These are phyloP conservation scores for Tenualosa thibaudeaui DNA, from an alignment of 2,797 vertebrate genomes.

Conservation along the genomic window DNA sequence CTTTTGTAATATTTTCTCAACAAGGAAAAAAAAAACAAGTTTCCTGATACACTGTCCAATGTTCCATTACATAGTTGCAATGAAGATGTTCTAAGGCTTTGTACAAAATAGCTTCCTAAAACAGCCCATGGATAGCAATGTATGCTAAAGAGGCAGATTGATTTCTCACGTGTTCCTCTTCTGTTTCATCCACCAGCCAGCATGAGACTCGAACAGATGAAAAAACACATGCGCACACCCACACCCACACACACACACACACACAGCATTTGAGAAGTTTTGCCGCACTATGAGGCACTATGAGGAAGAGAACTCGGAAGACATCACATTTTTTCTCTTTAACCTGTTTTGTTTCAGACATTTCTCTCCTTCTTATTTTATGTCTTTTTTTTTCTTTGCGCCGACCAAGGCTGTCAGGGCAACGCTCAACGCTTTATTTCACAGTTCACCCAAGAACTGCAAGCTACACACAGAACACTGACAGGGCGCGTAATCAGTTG, in stretches of 20 bases:
- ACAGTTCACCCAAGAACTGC: slow-evolving; percentile 38
- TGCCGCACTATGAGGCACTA: neutral
- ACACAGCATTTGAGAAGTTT: neutral
- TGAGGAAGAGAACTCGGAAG: neutral
- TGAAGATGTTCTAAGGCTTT: neutral
- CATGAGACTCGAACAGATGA: neutral
- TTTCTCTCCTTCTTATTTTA: neutral
- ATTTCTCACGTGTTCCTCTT: neutral
- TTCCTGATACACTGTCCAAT: neutral
- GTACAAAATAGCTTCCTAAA: neutral
- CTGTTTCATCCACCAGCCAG: neutral
- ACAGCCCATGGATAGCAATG: neutral
- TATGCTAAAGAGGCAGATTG: slow-evolving; percentile 2
- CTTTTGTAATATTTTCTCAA: neutral
- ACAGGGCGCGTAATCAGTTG: slow-evolving; percentile 55
- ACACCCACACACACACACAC: neutral
- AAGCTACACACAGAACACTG: slow-evolving; percentile 32
- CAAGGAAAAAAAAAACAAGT: neutral
- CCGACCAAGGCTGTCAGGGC: slow-evolving; percentile 30
- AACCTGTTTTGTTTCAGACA: neutral
- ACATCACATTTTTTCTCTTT: neutral
- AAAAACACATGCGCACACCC: slow-evolving; percentile 1
- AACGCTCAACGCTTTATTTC: slow-evolving; percentile 50
- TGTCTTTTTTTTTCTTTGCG: neutral
- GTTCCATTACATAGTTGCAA: neutral